Evolutionary conservation across 1,140 invertebrate species (phyloP).

Genomic region (Pantala flavescens): DNA sequence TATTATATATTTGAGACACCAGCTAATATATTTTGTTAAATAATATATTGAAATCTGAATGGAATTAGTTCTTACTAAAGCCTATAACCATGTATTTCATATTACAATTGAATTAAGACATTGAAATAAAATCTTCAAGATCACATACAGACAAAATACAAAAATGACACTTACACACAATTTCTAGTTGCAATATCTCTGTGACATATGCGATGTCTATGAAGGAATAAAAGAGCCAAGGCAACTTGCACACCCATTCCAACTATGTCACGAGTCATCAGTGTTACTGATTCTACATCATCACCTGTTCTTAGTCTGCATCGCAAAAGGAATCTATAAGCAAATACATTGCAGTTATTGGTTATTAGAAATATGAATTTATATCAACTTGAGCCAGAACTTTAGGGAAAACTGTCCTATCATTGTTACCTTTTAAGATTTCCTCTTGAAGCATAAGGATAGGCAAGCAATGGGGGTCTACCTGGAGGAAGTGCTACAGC

Average conservation of each 20-base stretch:
- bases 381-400: no score
- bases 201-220: slow-evolving; percentile 78
- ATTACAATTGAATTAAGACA: no score
- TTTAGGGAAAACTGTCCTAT: neutral
- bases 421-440: slow-evolving; percentile 71
- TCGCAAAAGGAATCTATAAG: slow-evolving; percentile 48
- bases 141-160: no score
- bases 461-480: slow-evolving; percentile 63
- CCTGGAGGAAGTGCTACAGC: slow-evolving; percentile 52
- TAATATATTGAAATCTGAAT: no score
- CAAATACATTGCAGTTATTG: neutral
- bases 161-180: slow-evolving; percentile 60
- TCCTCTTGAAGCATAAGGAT: slow-evolving; percentile 65
- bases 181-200: slow-evolving; percentile 85
- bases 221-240: slow-evolving; percentile 77
- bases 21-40: no score
- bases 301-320: slow-evolving; percentile 46
- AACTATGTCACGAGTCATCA: slow-evolving; percentile 74
- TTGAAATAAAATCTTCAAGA: no score
- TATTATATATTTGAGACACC: no score
- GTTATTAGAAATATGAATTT: neutral
- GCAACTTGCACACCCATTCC: slow-evolving; percentile 81
- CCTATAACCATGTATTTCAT: no score
- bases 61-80: no score
- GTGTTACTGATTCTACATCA: slow-evolving; percentile 42